phyloP scores from a whole-genome alignment of 2,797 vertebrate genomes.

The Oreochromis grahami region DNA sequence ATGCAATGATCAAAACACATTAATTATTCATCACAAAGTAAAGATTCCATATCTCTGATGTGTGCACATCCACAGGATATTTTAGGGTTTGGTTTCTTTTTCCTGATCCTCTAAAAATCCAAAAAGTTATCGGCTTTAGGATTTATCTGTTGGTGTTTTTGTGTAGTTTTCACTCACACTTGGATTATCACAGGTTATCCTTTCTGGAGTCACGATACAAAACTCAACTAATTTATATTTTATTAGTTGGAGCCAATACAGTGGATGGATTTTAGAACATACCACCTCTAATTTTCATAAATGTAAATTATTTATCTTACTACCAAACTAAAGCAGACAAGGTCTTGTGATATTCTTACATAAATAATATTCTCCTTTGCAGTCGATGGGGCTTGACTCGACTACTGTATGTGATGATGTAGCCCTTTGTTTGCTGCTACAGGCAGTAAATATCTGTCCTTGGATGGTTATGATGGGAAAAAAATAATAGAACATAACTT shows the following conservation, averaged over 20 bases:
- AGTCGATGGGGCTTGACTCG: not conserved
- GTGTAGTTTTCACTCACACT: not conserved
- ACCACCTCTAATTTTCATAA: not conserved
- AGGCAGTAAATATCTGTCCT: constrained; percentile 2
- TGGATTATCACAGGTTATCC: not conserved
- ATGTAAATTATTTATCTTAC: not conserved
- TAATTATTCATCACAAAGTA: constrained; percentile 63
- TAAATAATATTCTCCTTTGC: not conserved
- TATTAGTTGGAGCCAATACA: not conserved
- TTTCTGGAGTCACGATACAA: not conserved
- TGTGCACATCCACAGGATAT: not conserved
- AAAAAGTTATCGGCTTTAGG: not conserved
- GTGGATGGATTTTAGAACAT: not conserved
- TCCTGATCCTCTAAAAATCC: not conserved
- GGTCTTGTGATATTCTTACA: not conserved
- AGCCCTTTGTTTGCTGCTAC: constrained; percentile 5
- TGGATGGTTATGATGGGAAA: constrained; percentile 5
- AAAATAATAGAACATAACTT: not conserved
- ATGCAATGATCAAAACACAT: constrained; percentile 52
- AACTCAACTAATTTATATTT: not conserved
- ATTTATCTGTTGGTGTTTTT: not conserved
- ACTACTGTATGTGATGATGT: not conserved
- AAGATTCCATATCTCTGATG: constrained; percentile 36
- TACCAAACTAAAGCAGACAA: not conserved
- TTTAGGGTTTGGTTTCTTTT: not conserved